Evolutionary conservation across 2,888 invertebrate genomes (phyloP).

Genomic region (Nomada fucata): DNA sequence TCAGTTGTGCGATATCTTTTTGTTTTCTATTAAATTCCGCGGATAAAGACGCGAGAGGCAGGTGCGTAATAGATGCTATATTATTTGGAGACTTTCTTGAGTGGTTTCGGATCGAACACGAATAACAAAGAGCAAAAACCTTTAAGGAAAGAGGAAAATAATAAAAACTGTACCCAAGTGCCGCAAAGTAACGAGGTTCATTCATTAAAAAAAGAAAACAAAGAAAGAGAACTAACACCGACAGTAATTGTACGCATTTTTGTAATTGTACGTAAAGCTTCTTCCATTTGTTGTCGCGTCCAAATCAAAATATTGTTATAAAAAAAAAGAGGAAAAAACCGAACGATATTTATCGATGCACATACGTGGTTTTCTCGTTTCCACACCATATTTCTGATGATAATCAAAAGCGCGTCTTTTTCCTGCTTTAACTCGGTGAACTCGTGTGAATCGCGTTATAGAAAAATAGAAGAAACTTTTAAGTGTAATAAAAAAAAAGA

Average conservation of each 20-base stretch:
- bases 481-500: slow-evolving; percentile 8
- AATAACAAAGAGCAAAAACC: slow-evolving; percentile 31
- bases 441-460: slow-evolving; percentile 9
- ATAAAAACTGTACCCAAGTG: slow-evolving; percentile 69
- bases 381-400: slow-evolving; percentile 14
- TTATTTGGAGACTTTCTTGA: slow-evolving; percentile 57
- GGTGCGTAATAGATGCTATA: slow-evolving; percentile 53
- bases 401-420: slow-evolving; percentile 54
- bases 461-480: neutral
- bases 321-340: neutral
- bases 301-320: slow-evolving; percentile 51
- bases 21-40: slow-evolving; percentile 55
- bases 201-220: slow-evolving; percentile 50
- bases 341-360: slow-evolving; percentile 26
- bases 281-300: slow-evolving; percentile 39
- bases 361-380: slow-evolving; percentile 22
- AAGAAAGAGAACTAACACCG: neutral
- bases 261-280: slow-evolving; percentile 26
- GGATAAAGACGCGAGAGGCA: slow-evolving; percentile 27
- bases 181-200: slow-evolving; percentile 62
- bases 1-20: slow-evolving; percentile 48
- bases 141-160: slow-evolving; percentile 25
- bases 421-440: slow-evolving; percentile 27
- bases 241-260: slow-evolving; percentile 29
- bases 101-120: slow-evolving; percentile 43